A percentile compares a stretch with the other conserved stretches of the same genome.
phyloP scores from a whole-genome alignment of 2,797 vertebrate genomes.

The Poecilia wingei region DNA sequence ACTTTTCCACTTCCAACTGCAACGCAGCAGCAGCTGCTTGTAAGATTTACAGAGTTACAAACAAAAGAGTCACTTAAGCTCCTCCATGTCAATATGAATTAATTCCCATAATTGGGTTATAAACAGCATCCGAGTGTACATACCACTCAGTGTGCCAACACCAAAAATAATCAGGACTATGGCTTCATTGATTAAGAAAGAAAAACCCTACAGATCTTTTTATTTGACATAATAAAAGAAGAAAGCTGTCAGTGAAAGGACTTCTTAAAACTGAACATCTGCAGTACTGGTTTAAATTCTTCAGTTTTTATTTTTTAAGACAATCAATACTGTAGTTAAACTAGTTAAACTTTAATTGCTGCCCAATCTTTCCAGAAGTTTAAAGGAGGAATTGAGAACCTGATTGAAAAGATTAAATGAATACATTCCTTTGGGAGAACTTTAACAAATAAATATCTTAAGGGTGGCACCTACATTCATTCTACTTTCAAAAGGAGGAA shows the following conservation, averaged over 20 bases:
- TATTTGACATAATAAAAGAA: constrained; percentile 15
- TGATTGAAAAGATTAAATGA: background rate
- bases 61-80: constrained; percentile 25
- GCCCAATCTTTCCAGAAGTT: background rate
- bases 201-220: background rate
- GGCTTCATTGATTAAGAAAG: background rate
- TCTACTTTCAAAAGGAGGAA: constrained; percentile 8
- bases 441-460: background rate
- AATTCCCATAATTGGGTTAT: constrained; percentile 10
- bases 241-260: constrained; percentile 19
- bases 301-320: background rate
- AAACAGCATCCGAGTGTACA: constrained; percentile 5
- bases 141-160: background rate
- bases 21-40: constrained; percentile 40
- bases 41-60: constrained; percentile 9
- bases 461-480: background rate
- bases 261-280: constrained; percentile 39
- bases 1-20: constrained; percentile 58
- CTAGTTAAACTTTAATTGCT: background rate
- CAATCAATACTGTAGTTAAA: background rate
- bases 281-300: constrained; percentile 11
- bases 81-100: constrained; percentile 17
- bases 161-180: background rate
- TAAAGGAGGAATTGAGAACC: background rate
- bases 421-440: background rate